These are phyloP conservation scores for Potamarius usumacintae DNA, from an alignment of 2,113 vertebrate genomes.

Conservation along the genomic window DNA sequence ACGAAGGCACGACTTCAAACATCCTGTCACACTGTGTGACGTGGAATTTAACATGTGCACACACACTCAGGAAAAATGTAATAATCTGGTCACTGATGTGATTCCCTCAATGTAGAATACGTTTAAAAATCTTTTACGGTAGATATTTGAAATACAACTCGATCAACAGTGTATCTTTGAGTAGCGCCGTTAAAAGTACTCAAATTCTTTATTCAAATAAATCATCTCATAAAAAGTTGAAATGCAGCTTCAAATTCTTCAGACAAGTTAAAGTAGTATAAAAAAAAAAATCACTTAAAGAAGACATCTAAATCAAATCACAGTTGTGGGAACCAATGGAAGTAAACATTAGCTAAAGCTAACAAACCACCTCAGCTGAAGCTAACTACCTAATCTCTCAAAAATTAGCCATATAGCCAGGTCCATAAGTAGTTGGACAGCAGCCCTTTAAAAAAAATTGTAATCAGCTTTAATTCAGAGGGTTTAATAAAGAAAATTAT, in stretches of 20 bases:
- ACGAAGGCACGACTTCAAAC: neutral
- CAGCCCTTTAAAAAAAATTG: too few species aligned
- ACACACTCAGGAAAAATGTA: neutral
- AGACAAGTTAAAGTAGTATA: neutral
- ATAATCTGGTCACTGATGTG: neutral
- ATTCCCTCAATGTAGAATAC: neutral
- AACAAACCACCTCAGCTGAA: neutral
- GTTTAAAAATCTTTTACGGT: neutral
- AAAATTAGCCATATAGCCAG: neutral
- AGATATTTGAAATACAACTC: neutral
- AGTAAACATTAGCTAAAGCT: neutral
- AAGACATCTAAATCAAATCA: neutral
- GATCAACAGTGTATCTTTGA: neutral
- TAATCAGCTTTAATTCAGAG: too few species aligned
- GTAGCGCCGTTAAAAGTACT: neutral
- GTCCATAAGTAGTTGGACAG: too few species aligned
- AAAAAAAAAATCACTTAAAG: neutral
- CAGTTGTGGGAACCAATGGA: neutral
- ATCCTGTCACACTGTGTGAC: neutral
- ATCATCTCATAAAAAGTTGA: neutral
- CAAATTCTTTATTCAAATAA: neutral
- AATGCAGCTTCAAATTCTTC: neutral
- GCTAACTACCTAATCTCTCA: neutral
- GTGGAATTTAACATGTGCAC: neutral
- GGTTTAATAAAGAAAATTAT: too few species aligned